Conservation (phyloP, 37 sponge, comb jelly and placozoan genomes). For the Trichoplax adhaerens region DNA sequence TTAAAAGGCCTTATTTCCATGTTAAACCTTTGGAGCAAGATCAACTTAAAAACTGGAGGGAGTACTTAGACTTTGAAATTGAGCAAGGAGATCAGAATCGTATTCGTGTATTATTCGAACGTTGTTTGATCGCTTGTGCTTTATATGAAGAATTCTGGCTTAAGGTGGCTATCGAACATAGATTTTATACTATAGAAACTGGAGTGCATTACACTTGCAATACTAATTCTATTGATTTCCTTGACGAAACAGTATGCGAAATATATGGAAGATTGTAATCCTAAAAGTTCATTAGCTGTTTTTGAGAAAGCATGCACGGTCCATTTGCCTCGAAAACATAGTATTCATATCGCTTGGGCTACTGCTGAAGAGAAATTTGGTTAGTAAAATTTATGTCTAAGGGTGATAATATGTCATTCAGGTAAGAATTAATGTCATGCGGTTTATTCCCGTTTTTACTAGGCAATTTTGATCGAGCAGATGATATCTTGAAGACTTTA, state of each 20-base stretch:
- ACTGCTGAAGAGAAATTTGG: constrained; percentile 47
- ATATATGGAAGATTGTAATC: constrained; percentile 22
- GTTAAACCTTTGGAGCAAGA: constrained; percentile 54
- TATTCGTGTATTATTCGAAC: constrained; percentile 53
- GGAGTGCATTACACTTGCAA: constrained; percentile 9
- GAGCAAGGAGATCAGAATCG: constrained; percentile 27
- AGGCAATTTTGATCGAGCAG: constrained; percentile 32
- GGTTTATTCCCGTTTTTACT: background rate
- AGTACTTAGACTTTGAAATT: constrained; percentile 73
- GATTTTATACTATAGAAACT: background rate
- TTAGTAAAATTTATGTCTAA: constrained; percentile 2
- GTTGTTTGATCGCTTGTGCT: constrained; percentile 75
- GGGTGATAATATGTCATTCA: background rate
- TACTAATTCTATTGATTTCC: background rate
- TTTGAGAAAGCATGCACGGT: constrained; percentile 45
- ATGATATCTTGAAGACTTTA: constrained; percentile 16
- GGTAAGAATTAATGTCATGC: background rate
- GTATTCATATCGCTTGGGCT: constrained; percentile 57
- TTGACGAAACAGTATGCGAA: constrained; percentile 32
- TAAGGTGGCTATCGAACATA: constrained; percentile 36
- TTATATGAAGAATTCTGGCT: constrained; percentile 85
- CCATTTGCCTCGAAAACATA: constrained; percentile 42
- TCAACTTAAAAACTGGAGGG: constrained; percentile 73
- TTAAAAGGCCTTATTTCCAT: constrained; percentile 86
- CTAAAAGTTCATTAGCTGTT: constrained; percentile 19